A percentile compares a stretch with the other conserved stretches of the same genome.
phyloP scores from a whole-genome alignment of 2,797 vertebrate genomes.

The Pangasius sanitwongsei region DNA sequence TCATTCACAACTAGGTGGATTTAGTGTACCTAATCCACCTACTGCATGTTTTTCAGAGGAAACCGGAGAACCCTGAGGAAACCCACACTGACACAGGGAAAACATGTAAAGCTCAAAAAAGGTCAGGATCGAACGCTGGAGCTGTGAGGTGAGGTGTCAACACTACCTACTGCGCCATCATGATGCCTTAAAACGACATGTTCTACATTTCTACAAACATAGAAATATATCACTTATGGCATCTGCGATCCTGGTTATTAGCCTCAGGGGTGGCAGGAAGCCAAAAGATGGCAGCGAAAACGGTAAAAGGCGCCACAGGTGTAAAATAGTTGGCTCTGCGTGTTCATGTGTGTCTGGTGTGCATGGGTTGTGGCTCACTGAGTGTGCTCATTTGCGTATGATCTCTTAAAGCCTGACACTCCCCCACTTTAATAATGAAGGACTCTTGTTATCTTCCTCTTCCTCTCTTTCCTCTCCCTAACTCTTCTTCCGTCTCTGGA shows the following conservation, averaged over 20 bases:
- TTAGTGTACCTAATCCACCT: background rate
- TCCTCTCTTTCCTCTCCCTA: slow-evolving; percentile 19
- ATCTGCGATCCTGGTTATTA: background rate
- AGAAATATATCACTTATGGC: background rate
- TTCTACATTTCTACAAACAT: background rate
- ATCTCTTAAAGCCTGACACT: background rate
- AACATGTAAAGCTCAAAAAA: background rate
- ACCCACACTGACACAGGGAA: too few relatives aligned
- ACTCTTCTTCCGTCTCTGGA: slow-evolving; percentile 49
- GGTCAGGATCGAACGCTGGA: background rate
- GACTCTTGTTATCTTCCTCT: slow-evolving; percentile 33
- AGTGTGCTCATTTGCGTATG: background rate
- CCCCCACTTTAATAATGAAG: slow-evolving; percentile 38
- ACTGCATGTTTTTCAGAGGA: background rate
- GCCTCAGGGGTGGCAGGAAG: background rate
- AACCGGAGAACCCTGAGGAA: background rate
- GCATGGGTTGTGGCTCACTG: background rate
- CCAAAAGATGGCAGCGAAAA: background rate
- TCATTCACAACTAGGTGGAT: background rate
- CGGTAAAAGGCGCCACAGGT: background rate
- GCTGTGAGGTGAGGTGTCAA: background rate
- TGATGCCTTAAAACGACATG: background rate
- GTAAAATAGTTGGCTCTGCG: background rate
- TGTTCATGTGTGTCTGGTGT: background rate
- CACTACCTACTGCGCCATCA: background rate